Conservation (phyloP, 2,113 vertebrate genomes). For the Condylura cristata region DNA sequence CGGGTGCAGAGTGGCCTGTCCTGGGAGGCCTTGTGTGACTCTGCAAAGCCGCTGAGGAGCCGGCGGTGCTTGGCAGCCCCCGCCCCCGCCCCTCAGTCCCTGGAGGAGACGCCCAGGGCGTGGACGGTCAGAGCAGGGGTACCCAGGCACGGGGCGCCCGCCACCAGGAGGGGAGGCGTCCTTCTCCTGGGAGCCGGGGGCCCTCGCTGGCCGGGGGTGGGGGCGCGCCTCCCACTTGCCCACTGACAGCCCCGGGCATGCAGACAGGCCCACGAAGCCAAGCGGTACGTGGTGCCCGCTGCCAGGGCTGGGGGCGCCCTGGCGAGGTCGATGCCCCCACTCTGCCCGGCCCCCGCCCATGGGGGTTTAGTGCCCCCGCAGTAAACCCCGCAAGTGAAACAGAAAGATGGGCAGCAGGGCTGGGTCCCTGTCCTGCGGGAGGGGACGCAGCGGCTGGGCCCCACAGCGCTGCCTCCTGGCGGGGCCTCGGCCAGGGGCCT, state of each 20-base stretch:
- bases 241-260: rapidly evolving
- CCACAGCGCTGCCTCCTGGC: too few species aligned
- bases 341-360: too few species aligned
- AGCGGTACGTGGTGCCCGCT: neutral
- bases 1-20: neutral
- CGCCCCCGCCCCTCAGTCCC: neutral
- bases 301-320: neutral
- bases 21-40: neutral
- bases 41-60: neutral
- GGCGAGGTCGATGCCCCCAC: too few species aligned
- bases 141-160: neutral
- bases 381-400: neutral
- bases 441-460: too few species aligned
- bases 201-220: too few species aligned
- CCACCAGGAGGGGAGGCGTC: too few species aligned
- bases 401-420: neutral
- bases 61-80: neutral
- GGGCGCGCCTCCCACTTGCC: too few species aligned
- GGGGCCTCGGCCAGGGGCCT: too few species aligned
- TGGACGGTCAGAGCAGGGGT: rapidly evolving
- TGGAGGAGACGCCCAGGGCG: rapidly evolving
- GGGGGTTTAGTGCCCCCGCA: neutral
- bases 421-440: rapidly evolving
- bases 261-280: rapidly evolving
- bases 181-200: neutral